Evolutionary conservation across 1,140 invertebrate genomes (phyloP).

Genomic region (Cardiocondyla obscurior): DNA sequence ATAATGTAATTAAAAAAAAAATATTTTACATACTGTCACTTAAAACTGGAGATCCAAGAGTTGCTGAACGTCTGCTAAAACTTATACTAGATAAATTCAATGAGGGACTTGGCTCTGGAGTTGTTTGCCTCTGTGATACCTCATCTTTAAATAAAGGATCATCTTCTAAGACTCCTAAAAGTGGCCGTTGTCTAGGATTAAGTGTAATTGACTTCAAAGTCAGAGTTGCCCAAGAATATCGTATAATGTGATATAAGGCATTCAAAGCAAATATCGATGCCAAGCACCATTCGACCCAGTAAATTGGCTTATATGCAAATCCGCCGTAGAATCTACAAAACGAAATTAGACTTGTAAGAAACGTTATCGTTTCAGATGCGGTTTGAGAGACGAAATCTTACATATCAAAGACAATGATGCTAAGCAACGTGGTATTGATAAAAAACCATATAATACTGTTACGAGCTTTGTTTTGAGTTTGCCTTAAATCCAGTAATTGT

Average conservation of each 20-base stretch:
- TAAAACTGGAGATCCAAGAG: slow-evolving; percentile 70
- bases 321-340: slow-evolving; percentile 74
- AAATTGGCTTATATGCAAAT: slow-evolving; percentile 75
- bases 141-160: slow-evolving; percentile 77
- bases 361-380: background rate
- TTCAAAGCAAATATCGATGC: slow-evolving; percentile 76
- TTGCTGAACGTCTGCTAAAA: slow-evolving; percentile 70
- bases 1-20: background rate
- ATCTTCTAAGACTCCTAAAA: slow-evolving; percentile 75
- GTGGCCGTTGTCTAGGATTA: slow-evolving; percentile 70
- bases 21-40: slow-evolving; percentile 72
- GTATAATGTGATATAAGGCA: slow-evolving; percentile 75
- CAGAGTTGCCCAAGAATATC: slow-evolving; percentile 69
- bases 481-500: slow-evolving; percentile 74
- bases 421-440: slow-evolving; percentile 73
- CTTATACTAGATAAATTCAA: slow-evolving; percentile 75
- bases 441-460: slow-evolving; percentile 78
- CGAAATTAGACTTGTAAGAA: background rate
- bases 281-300: slow-evolving; percentile 77
- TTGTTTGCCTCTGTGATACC: slow-evolving; percentile 54
- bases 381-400: slow-evolving; percentile 56
- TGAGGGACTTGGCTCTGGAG: slow-evolving; percentile 62
- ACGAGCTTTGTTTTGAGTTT: slow-evolving; percentile 73
- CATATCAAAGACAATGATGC: slow-evolving; percentile 77
- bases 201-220: slow-evolving; percentile 71